Evolutionary conservation across 1,140 invertebrate genomes (phyloP).

Genomic region (Ips nitidus): DNA sequence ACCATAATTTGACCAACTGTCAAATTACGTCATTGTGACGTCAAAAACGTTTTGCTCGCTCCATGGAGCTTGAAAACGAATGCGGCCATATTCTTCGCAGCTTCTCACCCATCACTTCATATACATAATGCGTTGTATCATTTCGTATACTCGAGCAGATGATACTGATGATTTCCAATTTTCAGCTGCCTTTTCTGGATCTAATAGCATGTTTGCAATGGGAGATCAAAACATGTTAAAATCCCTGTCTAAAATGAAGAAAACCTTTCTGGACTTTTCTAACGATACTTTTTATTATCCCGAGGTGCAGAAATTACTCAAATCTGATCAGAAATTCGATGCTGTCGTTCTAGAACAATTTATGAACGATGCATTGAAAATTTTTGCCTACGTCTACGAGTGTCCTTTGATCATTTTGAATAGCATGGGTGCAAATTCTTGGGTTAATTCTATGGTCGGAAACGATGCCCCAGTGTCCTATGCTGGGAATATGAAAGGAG

Average conservation of each 20-base stretch:
- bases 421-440: conserved; percentile 45
- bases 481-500: conserved; percentile 43
- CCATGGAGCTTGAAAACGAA: no score
- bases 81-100: no score
- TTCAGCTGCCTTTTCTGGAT: no score
- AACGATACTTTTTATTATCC: conserved; percentile 28
- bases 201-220: no score
- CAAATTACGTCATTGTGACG: no score
- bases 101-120: no score
- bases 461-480: conserved; percentile 51
- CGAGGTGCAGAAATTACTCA: conserved; percentile 34
- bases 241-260: background rate
- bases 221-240: no score
- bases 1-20: no score
- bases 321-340: conserved; percentile 52
- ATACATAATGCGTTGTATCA: no score
- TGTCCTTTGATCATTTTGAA: conserved; percentile 52
- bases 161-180: no score
- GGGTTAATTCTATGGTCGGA: conserved; percentile 45
- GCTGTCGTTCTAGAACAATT: conserved; percentile 54
- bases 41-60: no score
- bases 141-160: no score
- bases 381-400: conserved; percentile 50
- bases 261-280: background rate
- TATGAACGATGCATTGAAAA: conserved; percentile 52